phyloP scores from a whole-genome alignment of 2,113 vertebrate genomes.

The Lutjanus erythropterus region DNA sequence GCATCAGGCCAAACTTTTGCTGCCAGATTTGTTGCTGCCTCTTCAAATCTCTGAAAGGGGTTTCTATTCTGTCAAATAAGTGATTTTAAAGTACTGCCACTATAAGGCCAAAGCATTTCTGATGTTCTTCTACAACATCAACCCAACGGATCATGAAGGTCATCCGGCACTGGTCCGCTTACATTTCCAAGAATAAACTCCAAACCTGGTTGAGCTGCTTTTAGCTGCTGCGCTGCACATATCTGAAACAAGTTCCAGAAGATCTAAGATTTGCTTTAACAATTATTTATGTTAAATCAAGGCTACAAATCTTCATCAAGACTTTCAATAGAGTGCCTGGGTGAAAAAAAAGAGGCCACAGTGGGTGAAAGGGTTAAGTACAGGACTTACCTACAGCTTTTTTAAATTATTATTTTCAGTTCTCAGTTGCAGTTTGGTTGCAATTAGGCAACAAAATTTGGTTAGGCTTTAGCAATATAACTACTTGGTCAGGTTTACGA shows the following conservation, averaged over 20 bases:
- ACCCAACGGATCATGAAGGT: too few relatives aligned
- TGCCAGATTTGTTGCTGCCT: neutral
- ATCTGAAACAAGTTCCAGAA: neutral
- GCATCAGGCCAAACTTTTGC: neutral
- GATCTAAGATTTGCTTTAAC: neutral
- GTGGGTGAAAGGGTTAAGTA: too few relatives aligned
- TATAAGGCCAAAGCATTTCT: neutral
- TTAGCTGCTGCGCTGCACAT: neutral
- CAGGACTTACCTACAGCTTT: too few relatives aligned
- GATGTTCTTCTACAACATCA: too few relatives aligned
- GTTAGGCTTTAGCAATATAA: too few relatives aligned
- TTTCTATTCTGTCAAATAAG: neutral
- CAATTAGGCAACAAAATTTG: too few relatives aligned
- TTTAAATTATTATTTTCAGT: too few relatives aligned
- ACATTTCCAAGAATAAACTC: neutral
- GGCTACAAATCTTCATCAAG: neutral
- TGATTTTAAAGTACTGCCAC: slow-evolving; percentile 11
- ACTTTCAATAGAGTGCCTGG: neutral
- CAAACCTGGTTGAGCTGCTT: neutral
- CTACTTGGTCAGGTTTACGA: too few relatives aligned
- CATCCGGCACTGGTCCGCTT: neutral
- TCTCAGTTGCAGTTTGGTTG: too few relatives aligned
- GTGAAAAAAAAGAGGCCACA: too few relatives aligned
- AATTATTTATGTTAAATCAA: neutral
- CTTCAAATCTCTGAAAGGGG: neutral